Conservation (phyloP, 2,113 vertebrate species). For the Rhinopomastus cyanomelas region DNA sequence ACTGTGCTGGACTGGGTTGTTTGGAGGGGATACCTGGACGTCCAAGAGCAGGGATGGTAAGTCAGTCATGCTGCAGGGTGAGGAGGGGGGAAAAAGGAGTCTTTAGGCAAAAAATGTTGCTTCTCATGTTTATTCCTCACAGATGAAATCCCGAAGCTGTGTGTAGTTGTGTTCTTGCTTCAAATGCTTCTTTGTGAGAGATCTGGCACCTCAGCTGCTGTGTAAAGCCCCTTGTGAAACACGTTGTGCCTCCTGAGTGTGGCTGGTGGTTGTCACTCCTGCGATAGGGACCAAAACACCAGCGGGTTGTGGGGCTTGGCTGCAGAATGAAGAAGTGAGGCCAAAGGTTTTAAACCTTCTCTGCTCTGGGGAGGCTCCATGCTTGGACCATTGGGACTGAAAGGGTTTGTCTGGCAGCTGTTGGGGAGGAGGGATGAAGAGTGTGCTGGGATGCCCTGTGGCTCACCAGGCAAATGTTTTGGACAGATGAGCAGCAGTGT, state of each 20-base stretch:
- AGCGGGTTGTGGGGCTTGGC: neutral
- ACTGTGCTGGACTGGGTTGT: accelerated
- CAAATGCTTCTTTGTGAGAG: neutral
- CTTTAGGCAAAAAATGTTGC: neutral
- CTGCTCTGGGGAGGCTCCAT: accelerated
- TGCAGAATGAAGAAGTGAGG: neutral
- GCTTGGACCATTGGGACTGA: neutral
- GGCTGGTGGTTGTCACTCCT: neutral
- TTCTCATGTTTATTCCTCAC: neutral
- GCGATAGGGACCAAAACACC: neutral
- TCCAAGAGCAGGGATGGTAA: neutral
- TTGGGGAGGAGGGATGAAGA: too few relatives aligned
- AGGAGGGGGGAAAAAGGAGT: accelerated
- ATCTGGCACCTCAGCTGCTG: neutral
- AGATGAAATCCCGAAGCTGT: neutral
- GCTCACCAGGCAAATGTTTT: neutral
- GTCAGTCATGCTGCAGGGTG: neutral
- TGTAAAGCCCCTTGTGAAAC: neutral
- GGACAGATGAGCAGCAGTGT: neutral
- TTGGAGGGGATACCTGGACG: neutral
- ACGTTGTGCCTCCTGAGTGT: neutral
- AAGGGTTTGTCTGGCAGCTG: neutral
- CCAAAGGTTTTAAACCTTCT: neutral
- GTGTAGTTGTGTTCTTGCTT: neutral
- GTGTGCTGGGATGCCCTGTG: neutral